A percentile compares a stretch with the other conserved stretches of the same genome.
These are phyloP conservation scores for Linurgus olivaceus DNA, from an alignment of 2,797 vertebrate genomes.

Conservation along the genomic window DNA sequence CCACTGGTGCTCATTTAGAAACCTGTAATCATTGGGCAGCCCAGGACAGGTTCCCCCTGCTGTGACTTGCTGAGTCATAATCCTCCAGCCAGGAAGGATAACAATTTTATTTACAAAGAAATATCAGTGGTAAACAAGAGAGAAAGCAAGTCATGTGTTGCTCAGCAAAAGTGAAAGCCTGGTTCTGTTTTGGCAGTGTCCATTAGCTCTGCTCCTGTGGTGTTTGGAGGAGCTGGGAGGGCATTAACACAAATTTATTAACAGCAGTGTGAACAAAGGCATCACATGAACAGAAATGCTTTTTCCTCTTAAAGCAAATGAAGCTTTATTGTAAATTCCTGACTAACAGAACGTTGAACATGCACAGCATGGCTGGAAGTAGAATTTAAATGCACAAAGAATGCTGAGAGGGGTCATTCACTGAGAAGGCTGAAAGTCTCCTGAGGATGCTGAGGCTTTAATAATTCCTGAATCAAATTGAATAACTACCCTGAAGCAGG, in stretches of 20 bases:
- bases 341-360: rapidly evolving
- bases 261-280: background rate
- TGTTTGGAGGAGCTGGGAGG: background rate
- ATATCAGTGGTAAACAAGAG: background rate
- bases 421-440: background rate
- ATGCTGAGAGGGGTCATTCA: background rate
- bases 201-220: background rate
- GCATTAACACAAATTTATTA: background rate
- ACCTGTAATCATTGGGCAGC: background rate
- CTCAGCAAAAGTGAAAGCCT: background rate
- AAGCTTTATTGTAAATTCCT: background rate
- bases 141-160: background rate
- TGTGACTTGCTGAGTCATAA: background rate
- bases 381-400: background rate
- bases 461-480: constrained; percentile 1
- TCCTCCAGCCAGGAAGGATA: background rate
- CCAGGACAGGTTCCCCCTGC: background rate
- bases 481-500: background rate
- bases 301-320: background rate
- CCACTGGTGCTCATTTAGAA: background rate
- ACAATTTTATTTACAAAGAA: background rate
- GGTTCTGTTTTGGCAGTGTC: background rate
- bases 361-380: background rate
- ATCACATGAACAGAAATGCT: background rate
- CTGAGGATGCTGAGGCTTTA: background rate